Percentiles rank a stretch among this genome's conserved stretches.
phyloP scores from a whole-genome alignment of 2,888 invertebrate species.

The Aleiodes alternator region DNA sequence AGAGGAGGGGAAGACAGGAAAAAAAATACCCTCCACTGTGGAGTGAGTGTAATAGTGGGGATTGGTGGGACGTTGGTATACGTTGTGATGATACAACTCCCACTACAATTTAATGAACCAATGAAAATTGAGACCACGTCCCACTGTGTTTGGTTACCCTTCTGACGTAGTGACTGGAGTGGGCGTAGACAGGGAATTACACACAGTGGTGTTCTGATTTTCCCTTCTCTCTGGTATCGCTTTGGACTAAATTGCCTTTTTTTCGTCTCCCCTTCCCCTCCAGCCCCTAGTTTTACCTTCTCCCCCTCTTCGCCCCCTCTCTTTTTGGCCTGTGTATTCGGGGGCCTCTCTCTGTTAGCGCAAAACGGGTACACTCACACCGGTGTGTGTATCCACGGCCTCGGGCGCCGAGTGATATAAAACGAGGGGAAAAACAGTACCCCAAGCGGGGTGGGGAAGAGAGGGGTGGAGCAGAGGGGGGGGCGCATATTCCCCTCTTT shows the following conservation, averaged over 20 bases:
- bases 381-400: constrained; percentile 25
- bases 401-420: constrained; percentile 38
- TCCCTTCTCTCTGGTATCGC: constrained; percentile 17
- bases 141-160: constrained; percentile 15
- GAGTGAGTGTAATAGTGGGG: background rate
- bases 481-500: constrained; percentile 54
- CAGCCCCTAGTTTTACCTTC: too few relatives aligned
- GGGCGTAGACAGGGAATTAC: constrained; percentile 32
- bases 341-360: constrained; percentile 12
- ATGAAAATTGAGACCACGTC: constrained; percentile 18
- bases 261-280: background rate
- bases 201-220: constrained; percentile 16
- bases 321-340: background rate
- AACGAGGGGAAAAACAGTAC: constrained; percentile 22
- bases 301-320: background rate
- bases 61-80: constrained; percentile 3
- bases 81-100: constrained; percentile 17
- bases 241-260: constrained; percentile 24
- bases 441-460: constrained; percentile 7
- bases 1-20: constrained; percentile 9
- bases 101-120: constrained; percentile 2
- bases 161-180: constrained; percentile 25
- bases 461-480: constrained; percentile 35
- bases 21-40: constrained; percentile 18
- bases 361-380: constrained; percentile 33